Conservation (phyloP, 2,888 invertebrate species). For the Volucella bombylans region DNA sequence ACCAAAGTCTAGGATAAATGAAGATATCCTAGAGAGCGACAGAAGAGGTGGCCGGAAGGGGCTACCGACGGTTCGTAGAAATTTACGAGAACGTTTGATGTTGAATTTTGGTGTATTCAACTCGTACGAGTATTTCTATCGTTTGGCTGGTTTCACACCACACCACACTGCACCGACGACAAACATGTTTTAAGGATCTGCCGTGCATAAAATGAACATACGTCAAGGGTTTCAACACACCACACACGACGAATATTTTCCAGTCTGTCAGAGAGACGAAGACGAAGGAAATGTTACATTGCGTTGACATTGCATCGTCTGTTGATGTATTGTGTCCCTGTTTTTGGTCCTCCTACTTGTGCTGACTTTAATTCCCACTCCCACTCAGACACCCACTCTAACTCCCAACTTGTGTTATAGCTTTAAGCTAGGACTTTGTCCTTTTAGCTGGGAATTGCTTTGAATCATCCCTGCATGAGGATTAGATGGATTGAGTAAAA, state of each 20-base stretch:
- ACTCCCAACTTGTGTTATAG: not conserved
- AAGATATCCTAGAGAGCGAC: not conserved
- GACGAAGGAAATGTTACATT: slow-evolving; percentile 63
- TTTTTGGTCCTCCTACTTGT: not conserved
- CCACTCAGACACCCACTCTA: no score
- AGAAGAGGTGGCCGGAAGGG: slow-evolving; percentile 16
- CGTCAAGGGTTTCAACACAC: slow-evolving; percentile 70
- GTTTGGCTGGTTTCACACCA: slow-evolving; percentile 56
- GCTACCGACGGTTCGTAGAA: slow-evolving; percentile 16
- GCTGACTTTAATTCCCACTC: no score
- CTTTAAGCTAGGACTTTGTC: slow-evolving; percentile 55
- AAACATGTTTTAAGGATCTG: slow-evolving; percentile 64
- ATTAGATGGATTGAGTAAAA: slow-evolving; percentile 45
- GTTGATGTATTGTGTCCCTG: slow-evolving; percentile 65
- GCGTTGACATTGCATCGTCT: slow-evolving; percentile 69
- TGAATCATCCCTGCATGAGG: slow-evolving; percentile 2
- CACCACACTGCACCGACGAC: slow-evolving; percentile 14
- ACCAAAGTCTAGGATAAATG: slow-evolving; percentile 2
- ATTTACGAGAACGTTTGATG: slow-evolving; percentile 69
- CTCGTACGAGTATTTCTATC: slow-evolving; percentile 7
- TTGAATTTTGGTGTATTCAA: slow-evolving; percentile 67
- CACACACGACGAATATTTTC: slow-evolving; percentile 64
- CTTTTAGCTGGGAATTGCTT: slow-evolving; percentile 39
- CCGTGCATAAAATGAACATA: slow-evolving; percentile 71
- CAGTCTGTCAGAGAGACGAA: slow-evolving; percentile 68